phyloP scores from a whole-genome alignment of 2,113 vertebrate genomes.

The Gila orcuttii region DNA sequence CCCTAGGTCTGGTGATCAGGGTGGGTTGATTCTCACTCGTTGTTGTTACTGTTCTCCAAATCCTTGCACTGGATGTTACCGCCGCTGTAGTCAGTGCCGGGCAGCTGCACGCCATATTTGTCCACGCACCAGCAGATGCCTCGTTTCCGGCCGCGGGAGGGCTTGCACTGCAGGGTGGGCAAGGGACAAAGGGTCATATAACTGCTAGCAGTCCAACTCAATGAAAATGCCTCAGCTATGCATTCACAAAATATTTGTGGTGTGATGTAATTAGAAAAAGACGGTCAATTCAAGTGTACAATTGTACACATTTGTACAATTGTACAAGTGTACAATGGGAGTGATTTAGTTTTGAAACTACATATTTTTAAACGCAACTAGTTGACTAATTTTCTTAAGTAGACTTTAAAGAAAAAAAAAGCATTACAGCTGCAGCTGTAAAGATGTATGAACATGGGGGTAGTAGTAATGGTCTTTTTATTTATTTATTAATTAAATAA shows the following conservation, averaged over 20 bases:
- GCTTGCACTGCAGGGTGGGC: constrained; percentile 85
- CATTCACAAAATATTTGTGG: not conserved
- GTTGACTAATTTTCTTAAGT: not conserved
- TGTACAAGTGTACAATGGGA: not conserved
- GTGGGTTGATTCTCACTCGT: constrained; percentile 82
- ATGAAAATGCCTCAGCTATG: not conserved
- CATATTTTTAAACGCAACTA: not conserved
- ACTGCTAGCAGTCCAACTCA: not conserved
- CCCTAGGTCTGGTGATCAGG: constrained; percentile 71
- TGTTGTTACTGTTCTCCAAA: constrained; percentile 91
- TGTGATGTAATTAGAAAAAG: not conserved
- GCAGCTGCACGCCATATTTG: constrained; percentile 95
- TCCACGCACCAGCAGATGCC: constrained; percentile 99
- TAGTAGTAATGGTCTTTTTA: not conserved
- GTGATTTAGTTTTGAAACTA: not conserved
- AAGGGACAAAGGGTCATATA: constrained; percentile 27
- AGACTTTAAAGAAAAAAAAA: not conserved
- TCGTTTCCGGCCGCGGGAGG: constrained; percentile 94
- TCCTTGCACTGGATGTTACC: constrained; percentile 95
- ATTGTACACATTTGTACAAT: not conserved
- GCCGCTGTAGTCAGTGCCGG: constrained; percentile 89
- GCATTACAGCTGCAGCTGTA: not conserved
- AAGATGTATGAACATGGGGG: not conserved
- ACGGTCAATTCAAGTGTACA: not conserved
- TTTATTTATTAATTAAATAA: not conserved